Base-by-base conservation (phyloP, 2,888 invertebrate genomes). In the Eudemis profundana region DNA sequence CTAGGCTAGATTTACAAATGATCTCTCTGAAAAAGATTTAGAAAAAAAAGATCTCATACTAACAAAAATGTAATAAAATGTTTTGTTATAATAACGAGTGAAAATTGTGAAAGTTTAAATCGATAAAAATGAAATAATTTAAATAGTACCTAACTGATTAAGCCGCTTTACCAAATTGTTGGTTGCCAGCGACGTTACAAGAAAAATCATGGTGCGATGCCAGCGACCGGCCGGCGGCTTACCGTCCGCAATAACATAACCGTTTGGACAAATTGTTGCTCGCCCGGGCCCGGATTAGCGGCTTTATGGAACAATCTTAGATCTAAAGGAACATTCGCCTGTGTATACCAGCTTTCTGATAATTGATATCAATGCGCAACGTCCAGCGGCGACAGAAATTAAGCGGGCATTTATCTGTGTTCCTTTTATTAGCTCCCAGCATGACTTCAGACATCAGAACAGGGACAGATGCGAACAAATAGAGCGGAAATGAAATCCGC, bases 211-310 rank as follows among this genome's bases (percentile, higher is more conserved):
- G 81, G 83, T 72, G 79, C 76, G 74, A 77, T 79, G 74, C 72
- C 73, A 74, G 80, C 80, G 75, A 49, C 60, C 53, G 72, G 67
- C 68, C 74, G 79, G 74, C 79, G 79, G 87, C 87, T 89, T 89
- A 85, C 84, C 76, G 82, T 83, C 89, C 87, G 89, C 89, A 89
- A 88, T 91, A 90, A 91, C 90, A 91, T 91, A 91, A 90, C 90
- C 89, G 87, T 91, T 91, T 85, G 83, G 84, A 89, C 90, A 90
- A 90, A 91, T 90, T 89, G 90, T 89, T 79, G 86, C 82, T 80
- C 83, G 85, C 82, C 79, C 77, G 82, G 82, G 78, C 75, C 78
- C 75, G 89, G 89, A 90, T 91, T 90, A 91, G 89, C 85, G 84
- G 86, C 86, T 90, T 87, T 90, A 89, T 89, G 83, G 85, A 82